phyloP scores from a whole-genome alignment of 1,140 invertebrate species.

The Drosophila triauraria region DNA sequence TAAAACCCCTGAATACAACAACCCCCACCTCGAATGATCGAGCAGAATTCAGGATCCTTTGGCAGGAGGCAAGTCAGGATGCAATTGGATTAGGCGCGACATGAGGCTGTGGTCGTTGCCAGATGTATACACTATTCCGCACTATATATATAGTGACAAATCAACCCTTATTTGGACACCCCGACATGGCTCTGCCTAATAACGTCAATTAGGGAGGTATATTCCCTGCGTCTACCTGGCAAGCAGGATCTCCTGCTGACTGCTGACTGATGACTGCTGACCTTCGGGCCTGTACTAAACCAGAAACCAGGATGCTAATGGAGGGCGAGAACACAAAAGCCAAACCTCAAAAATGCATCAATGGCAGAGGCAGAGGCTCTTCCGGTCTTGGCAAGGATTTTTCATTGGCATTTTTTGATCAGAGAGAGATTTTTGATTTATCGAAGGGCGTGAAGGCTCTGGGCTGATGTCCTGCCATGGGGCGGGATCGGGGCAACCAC shows the following conservation, averaged over 20 bases:
- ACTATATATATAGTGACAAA: slow-evolving; percentile 2
- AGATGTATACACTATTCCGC: slow-evolving; percentile 18
- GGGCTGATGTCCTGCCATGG: background rate
- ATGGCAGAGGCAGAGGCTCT: slow-evolving; percentile 27
- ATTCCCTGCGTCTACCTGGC: slow-evolving; percentile 57
- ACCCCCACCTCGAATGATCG: slow-evolving; percentile 17
- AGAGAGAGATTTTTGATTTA: slow-evolving; percentile 48
- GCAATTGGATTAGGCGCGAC: slow-evolving; percentile 70
- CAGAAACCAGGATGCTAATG: slow-evolving; percentile 55
- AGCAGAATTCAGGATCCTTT: slow-evolving; percentile 12
- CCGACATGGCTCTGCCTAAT: slow-evolving; percentile 50
- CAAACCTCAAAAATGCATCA: slow-evolving; percentile 68
- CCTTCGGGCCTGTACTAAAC: slow-evolving; percentile 46
- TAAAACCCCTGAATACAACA: background rate
- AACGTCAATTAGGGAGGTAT: slow-evolving; percentile 69
- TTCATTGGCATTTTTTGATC: slow-evolving; percentile 13
- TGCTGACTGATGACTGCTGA: slow-evolving; percentile 61
- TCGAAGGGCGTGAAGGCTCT: slow-evolving; percentile 22
- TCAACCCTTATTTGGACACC: slow-evolving; percentile 22
- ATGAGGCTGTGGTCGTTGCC: slow-evolving; percentile 44
- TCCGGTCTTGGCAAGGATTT: slow-evolving; percentile 27
- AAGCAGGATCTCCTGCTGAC: slow-evolving; percentile 9
- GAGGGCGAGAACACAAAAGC: slow-evolving; percentile 62
- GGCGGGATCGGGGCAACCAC: slow-evolving; percentile 43
- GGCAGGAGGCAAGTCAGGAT: slow-evolving; percentile 23